These are phyloP conservation scores for Ochropacha duplaris DNA, from an alignment of 2,888 invertebrate species.

Conservation along the genomic window DNA sequence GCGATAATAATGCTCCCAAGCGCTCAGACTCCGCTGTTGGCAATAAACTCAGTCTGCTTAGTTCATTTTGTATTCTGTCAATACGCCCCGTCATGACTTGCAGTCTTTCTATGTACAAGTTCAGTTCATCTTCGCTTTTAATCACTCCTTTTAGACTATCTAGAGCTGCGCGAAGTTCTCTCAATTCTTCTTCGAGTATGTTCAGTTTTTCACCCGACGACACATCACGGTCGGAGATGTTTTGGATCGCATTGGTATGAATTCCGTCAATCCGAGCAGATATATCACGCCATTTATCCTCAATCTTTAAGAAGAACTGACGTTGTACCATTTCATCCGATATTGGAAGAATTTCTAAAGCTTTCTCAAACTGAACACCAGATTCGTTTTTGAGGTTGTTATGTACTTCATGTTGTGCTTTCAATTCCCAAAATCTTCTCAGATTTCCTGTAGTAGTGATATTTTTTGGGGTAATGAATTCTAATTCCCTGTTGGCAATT, in stretches of 20 bases:
- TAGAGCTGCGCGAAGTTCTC: constrained; percentile 87
- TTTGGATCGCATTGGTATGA: constrained; percentile 86
- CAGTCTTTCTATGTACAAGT: constrained; percentile 90
- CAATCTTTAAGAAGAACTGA: constrained; percentile 89
- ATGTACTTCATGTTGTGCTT: constrained; percentile 93
- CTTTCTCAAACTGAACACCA: constrained; percentile 88
- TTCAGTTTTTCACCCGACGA: constrained; percentile 89
- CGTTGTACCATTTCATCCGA: constrained; percentile 92
- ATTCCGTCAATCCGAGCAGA: constrained; percentile 85
- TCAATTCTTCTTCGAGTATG: constrained; percentile 89
- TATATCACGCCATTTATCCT: constrained; percentile 89
- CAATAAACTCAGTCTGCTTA: constrained; percentile 88
- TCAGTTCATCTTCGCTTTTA: constrained; percentile 92
- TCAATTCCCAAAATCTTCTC: constrained; percentile 94
- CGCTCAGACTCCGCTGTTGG: constrained; percentile 90
- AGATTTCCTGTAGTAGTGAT: constrained; percentile 87
- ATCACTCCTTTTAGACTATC: constrained; percentile 90
- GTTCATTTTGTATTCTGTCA: constrained; percentile 90
- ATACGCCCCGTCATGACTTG: constrained; percentile 89
- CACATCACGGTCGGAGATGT: constrained; percentile 88
- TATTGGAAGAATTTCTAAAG: constrained; percentile 90
- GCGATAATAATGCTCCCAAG: constrained; percentile 86
- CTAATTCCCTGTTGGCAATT: constrained; percentile 87
- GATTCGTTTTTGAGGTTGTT: constrained; percentile 90
- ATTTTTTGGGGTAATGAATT: constrained; percentile 85